Evolutionary conservation across 2,797 vertebrate species (phyloP), one percentile per base, ranked within the genome.

Genomic region (Trachops cirrhosus): DNA sequence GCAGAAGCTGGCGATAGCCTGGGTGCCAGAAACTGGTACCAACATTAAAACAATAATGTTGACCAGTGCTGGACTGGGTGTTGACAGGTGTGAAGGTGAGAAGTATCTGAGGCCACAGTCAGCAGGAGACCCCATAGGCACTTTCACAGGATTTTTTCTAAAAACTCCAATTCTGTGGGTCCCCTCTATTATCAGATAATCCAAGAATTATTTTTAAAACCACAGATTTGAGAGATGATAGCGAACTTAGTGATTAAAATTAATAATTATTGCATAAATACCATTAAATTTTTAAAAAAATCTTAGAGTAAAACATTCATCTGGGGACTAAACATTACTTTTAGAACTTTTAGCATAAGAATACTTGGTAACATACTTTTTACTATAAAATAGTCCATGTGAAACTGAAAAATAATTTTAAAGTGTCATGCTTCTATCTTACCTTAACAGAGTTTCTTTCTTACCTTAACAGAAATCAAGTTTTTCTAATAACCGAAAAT

Each of bases 191-290:
- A 52, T 99, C 99, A 37, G 98, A 99, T 54, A 99, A 99, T 97
- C 99, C 99, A 1, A 98, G 99, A 96, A 99, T 44, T 64, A 29
- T 64, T n/a, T n/a, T 64, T 16, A 64, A 64, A 64, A 8, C 29
- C 32, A 64, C 62, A n/a, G 32, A n/a, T 98, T 99, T 99, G 97
- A 99, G 99, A 96, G 99, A 99, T 46, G 99, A 99, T 90, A 99
- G 99, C 97, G 99, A 99, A 97, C 98, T 99, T 75, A 99, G 99
- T 34, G 99, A 99, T 96, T 99, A 98, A 99, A 48, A 9, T 94
- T 62, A n/a, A 22, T 95, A 89, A 78, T n/a, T 86, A 77, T 93
- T 93, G 62, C 79, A 2, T 98, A 96, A 96, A 98, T 97, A 98
- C 92, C 10, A 97, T 94, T 97, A 98, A 98, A 98, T 97, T n/a